phyloP scores from a whole-genome alignment of 2,888 invertebrate species.

The Coenonympha arcania region DNA sequence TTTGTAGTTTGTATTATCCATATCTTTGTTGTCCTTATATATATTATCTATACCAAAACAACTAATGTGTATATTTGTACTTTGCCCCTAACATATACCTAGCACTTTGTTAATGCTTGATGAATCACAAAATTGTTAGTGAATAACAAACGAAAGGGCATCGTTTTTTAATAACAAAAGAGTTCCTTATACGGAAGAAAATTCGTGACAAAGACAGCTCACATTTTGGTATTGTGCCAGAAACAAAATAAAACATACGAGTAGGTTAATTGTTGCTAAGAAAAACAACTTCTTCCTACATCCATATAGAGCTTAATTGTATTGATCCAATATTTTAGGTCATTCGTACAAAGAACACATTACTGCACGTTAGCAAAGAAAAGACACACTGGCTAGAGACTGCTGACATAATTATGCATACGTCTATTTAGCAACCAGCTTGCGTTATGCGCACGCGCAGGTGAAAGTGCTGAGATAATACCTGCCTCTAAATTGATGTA shows the following conservation, averaged over 20 bases:
- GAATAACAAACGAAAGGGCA: constrained; percentile 24
- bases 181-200: constrained; percentile 7
- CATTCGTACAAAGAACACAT: constrained; percentile 3
- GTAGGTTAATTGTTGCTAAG: no score
- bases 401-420: constrained; percentile 4
- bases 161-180: constrained; percentile 16
- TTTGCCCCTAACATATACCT: constrained; percentile 28
- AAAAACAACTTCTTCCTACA: no score
- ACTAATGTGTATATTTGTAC: constrained; percentile 21
- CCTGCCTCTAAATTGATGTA: not conserved
- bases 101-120: constrained; percentile 31
- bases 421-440: constrained; percentile 30
- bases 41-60: not conserved
- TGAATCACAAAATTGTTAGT: constrained; percentile 35
- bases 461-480: constrained; percentile 38
- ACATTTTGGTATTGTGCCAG: not conserved
- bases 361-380: constrained; percentile 7
- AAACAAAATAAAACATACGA: no score
- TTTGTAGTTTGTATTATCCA: constrained; percentile 27
- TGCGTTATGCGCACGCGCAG: constrained; percentile 33
- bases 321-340: no score
- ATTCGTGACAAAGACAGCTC: not conserved
- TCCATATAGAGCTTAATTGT: no score
- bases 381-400: no score
- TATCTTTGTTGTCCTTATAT: constrained; percentile 23